Evolutionary conservation across 2,113 vertebrate genomes (phyloP).

Genomic region (Otocyon megalotis): DNA sequence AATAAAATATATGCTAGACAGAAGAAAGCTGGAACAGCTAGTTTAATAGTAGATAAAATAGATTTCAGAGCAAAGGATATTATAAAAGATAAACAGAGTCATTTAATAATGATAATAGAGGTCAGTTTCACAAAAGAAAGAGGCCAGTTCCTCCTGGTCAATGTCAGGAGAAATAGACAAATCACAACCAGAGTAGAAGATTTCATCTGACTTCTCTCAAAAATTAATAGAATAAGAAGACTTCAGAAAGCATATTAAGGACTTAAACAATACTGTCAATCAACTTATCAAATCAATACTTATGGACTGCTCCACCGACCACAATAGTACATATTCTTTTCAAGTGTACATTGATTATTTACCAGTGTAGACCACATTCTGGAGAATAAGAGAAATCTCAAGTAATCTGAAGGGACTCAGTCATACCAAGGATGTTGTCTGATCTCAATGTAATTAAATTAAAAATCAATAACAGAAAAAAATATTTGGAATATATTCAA

Average conservation of each 20-base stretch:
- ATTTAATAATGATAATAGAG: background rate
- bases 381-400: background rate
- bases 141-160: too few relatives aligned
- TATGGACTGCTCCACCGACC: background rate
- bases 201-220: background rate
- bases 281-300: background rate
- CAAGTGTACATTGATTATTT: background rate
- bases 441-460: background rate
- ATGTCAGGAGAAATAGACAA: background rate
- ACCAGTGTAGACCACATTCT: background rate
- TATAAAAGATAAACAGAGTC: background rate
- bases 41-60: background rate
- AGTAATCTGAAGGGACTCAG: background rate
- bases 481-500: background rate
- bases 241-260: background rate
- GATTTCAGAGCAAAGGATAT: background rate
- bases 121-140: background rate
- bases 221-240: background rate
- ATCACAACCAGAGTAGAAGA: background rate
- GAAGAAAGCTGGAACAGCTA: background rate
- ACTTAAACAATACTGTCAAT: background rate
- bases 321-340: background rate
- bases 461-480: background rate
- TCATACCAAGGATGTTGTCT: background rate
- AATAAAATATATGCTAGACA: background rate